Percentiles rank a stretch among this genome's conserved stretches.
Conservation (phyloP, 2,113 vertebrate genomes). For the Cnemophilus loriae region DNA sequence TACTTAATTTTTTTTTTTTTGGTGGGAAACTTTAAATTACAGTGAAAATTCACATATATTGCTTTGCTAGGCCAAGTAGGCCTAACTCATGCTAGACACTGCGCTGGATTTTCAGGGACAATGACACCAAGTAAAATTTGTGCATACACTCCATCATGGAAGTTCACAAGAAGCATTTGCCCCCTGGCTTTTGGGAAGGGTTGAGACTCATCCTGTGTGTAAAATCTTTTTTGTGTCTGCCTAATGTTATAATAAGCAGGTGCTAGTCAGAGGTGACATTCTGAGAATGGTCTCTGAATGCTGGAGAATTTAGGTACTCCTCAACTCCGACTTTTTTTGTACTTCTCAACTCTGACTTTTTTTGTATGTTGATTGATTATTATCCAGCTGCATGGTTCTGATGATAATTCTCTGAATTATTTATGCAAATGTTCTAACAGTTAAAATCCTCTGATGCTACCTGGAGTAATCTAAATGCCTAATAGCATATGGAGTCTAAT, state of each 20-base stretch:
- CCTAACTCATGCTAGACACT: background rate
- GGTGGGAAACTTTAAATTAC: background rate
- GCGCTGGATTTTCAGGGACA: background rate
- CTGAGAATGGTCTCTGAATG: background rate
- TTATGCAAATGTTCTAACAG: slow-evolving; percentile 50
- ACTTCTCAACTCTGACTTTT: background rate
- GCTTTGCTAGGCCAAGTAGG: background rate
- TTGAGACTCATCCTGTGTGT: background rate
- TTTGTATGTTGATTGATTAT: background rate
- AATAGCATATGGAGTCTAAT: slow-evolving; percentile 10
- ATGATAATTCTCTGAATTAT: slow-evolving; percentile 57
- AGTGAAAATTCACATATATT: background rate
- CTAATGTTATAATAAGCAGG: slow-evolving; percentile 5
- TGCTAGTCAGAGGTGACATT: background rate
- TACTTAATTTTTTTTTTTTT: too few relatives aligned
- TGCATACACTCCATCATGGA: accelerated
- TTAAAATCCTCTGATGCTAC: slow-evolving; percentile 39
- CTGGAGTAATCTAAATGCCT: slow-evolving; percentile 34
- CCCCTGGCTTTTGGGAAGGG: background rate
- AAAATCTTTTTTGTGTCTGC: background rate
- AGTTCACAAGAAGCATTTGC: background rate
- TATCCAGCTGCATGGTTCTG: background rate
- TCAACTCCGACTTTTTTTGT: background rate
- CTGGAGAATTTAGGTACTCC: background rate
- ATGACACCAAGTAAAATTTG: background rate